Conservation (phyloP, 2,113 vertebrate species). For the Machaerirhynchus nigripectus region DNA sequence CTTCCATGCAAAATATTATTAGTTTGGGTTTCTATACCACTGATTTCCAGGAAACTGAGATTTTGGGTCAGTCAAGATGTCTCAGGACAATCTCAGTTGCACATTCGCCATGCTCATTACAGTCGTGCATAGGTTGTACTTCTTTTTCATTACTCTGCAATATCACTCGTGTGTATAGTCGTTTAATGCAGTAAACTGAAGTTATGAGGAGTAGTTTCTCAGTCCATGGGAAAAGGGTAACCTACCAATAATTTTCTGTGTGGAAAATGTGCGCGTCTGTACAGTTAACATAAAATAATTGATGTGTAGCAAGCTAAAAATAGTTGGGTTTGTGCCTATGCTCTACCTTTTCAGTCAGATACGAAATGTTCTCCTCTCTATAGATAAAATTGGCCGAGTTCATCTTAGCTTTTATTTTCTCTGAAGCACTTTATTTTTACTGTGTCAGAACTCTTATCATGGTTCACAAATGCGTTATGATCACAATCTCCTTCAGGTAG, state of each 20-base stretch:
- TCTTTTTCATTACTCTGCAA: not conserved
- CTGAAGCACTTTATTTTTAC: not conserved
- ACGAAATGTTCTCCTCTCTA: not conserved
- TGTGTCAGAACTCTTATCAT: not conserved
- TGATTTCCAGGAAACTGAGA: not conserved
- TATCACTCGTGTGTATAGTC: not conserved
- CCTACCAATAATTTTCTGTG: not conserved
- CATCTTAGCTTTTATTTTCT: not conserved
- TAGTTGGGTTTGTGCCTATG: not conserved
- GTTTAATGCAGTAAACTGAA: not conserved
- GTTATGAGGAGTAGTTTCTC: not conserved
- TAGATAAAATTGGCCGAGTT: not conserved
- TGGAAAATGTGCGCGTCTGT: not conserved
- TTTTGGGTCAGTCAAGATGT: not conserved
- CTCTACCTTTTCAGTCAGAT: not conserved
- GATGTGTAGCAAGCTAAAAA: not conserved
- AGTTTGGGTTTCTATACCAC: not conserved
- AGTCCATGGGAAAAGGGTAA: not conserved
- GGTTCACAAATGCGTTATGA: not conserved
- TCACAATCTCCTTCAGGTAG: not conserved
- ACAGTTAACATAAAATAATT: not conserved
- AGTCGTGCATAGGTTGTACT: not conserved
- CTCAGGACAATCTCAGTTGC: not conserved
- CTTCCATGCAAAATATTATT: not conserved
- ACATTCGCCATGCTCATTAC: not conserved